A percentile compares a stretch with the other conserved stretches of the same genome.
Evolutionary conservation across 2,888 invertebrate genomes (phyloP).

Genomic region (Nymphalis urticae): DNA sequence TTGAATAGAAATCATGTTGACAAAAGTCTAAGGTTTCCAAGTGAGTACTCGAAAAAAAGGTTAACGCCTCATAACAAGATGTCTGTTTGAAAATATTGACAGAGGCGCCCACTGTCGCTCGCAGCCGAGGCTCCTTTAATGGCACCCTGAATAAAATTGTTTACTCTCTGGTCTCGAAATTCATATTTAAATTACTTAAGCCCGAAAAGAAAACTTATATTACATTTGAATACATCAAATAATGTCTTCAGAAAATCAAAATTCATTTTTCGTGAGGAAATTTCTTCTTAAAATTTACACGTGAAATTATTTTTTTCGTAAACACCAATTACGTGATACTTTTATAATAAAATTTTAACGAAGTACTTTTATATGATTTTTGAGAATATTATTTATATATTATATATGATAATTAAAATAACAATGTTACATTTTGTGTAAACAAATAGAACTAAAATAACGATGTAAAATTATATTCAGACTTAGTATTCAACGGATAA

Average conservation of each 20-base stretch:
- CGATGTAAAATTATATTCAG: no score
- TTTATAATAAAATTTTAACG: no score
- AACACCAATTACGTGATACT: no score
- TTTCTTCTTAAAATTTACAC: neutral
- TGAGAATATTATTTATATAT: no score
- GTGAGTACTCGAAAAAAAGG: conserved; percentile 45
- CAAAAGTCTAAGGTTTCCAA: conserved; percentile 27
- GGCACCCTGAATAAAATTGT: conserved; percentile 21
- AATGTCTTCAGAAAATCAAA: neutral
- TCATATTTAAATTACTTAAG: conserved; percentile 10
- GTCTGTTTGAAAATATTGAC: conserved; percentile 57
- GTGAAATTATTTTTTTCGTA: no score
- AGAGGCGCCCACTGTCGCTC: conserved; percentile 44
- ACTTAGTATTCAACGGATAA: no score
- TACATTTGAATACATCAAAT: conserved; percentile 7
- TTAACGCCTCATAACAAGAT: conserved; percentile 58
- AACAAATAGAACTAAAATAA: no score
- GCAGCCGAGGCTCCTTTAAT: conserved; percentile 25
- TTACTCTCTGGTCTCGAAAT: conserved; percentile 13
- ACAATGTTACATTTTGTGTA: no score
- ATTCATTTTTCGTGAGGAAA: neutral
- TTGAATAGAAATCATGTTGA: conserved; percentile 6
- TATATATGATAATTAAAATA: no score
- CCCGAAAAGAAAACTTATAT: conserved; percentile 6
- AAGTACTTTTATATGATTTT: no score